Percentiles rank a stretch among this genome's conserved stretches.
Conservation (phyloP, 1,140 invertebrate species). For the Drosophila bifasciata region DNA sequence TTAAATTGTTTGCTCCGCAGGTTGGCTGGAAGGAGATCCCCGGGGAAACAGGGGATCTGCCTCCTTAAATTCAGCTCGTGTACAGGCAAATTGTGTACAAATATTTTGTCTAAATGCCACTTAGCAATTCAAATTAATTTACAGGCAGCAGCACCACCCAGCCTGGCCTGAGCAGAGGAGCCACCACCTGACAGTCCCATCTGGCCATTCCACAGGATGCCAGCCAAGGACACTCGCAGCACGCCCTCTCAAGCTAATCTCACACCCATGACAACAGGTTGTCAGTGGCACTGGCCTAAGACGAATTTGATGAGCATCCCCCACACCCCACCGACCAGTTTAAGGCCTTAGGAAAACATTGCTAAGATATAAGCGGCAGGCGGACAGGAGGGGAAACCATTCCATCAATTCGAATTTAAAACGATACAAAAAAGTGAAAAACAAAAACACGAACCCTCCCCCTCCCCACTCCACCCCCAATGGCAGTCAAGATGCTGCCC, state of each 20-base stretch:
- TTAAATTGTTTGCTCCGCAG: constrained; percentile 29
- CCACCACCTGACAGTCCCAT: constrained; percentile 31
- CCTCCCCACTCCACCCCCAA: constrained; percentile 22
- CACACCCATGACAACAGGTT: constrained; percentile 47
- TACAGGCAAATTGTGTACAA: constrained; percentile 25
- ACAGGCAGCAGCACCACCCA: constrained; percentile 23
- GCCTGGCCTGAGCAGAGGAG: constrained; percentile 21
- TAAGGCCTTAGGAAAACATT: constrained; percentile 57
- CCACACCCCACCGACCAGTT: no score
- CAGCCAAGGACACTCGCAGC: constrained; percentile 4
- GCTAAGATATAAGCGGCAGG: constrained; percentile 15
- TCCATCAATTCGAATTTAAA: constrained; percentile 27
- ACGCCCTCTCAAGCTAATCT: constrained; percentile 39
- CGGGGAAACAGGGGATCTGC: constrained; percentile 7
- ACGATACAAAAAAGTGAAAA: constrained; percentile 22
- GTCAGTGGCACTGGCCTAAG: constrained; percentile 43
- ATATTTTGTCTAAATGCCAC: constrained; percentile 66
- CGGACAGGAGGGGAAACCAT: neutral
- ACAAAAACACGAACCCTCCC: no score
- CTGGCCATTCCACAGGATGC: constrained; percentile 43
- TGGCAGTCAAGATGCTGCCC: constrained; percentile 63
- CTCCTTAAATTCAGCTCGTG: constrained; percentile 32
- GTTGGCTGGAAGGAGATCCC: neutral
- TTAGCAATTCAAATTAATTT: constrained; percentile 71
- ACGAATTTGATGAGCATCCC: constrained; percentile 62